Conservation (phyloP, 2,888 invertebrate genomes). For the Sepiola atlantica region DNA sequence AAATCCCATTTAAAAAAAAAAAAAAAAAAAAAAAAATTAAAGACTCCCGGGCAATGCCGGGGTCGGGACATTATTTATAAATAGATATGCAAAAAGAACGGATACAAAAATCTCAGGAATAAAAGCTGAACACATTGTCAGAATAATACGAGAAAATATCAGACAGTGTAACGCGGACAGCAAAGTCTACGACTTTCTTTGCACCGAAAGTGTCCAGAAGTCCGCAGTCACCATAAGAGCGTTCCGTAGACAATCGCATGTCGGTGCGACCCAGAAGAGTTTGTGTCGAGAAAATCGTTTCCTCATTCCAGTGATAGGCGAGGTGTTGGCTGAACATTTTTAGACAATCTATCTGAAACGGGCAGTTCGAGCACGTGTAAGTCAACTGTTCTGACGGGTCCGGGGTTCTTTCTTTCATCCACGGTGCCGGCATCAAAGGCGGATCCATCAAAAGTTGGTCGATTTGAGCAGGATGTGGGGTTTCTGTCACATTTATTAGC, state of each 20-base stretch:
- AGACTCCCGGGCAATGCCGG: no score
- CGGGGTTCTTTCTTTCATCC: background rate
- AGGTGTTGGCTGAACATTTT: background rate
- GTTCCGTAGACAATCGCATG: no score
- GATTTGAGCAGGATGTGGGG: background rate
- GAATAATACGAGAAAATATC: conserved; percentile 32
- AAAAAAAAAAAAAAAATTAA: no score
- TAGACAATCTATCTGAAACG: background rate
- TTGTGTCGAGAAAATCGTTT: background rate
- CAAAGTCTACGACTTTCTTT: background rate
- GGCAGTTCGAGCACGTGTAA: background rate
- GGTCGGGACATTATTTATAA: no score
- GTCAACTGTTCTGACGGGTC: background rate
- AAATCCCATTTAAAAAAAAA: no score
- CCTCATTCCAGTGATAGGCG: background rate
- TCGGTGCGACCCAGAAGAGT: no score
- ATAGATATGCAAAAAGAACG: background rate
- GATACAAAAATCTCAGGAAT: background rate
- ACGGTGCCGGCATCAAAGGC: background rate
- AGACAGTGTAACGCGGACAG: background rate
- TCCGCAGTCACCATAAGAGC: no score
- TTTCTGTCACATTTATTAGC: background rate
- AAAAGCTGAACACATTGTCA: background rate
- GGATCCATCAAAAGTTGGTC: background rate
- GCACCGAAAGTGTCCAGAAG: background rate